Evolutionary conservation across 2,797 vertebrate genomes (phyloP).

Genomic region (Jordanella pulchra): DNA sequence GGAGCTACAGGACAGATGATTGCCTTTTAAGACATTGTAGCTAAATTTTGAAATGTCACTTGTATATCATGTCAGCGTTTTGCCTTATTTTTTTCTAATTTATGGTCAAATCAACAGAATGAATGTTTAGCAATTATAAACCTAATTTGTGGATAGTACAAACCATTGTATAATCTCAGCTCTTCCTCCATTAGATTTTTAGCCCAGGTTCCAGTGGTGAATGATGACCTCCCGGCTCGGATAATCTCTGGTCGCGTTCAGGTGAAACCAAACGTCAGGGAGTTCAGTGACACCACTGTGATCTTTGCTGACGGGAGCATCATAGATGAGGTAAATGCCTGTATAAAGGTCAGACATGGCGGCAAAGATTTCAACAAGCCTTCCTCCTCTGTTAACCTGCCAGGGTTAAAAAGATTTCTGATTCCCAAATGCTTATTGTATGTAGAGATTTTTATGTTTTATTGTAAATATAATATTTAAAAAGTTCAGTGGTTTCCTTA

Average conservation of each 20-base stretch:
- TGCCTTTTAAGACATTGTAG: not conserved
- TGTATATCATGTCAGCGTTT: not conserved
- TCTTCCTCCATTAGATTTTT: constrained; percentile 6
- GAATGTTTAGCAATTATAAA: too few species aligned
- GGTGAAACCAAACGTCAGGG: constrained; percentile 78
- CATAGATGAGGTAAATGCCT: constrained; percentile 68
- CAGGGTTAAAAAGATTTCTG: too few species aligned
- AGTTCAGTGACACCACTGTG: constrained; percentile 77
- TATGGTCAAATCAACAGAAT: too few species aligned
- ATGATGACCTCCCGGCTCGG: constrained; percentile 79
- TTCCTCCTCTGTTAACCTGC: too few species aligned
- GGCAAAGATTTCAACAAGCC: too few species aligned
- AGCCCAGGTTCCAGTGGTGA: constrained; percentile 77
- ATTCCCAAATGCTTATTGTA: too few species aligned
- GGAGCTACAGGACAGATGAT: not conserved
- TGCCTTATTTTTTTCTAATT: not conserved
- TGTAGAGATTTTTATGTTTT: too few species aligned
- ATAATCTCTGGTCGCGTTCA: constrained; percentile 81
- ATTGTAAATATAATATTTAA: too few species aligned
- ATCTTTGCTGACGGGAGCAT: constrained; percentile 73
- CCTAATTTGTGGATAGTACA: too few species aligned
- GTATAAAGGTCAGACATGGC: not conserved
- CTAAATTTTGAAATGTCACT: not conserved
- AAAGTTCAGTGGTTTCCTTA: too few species aligned
- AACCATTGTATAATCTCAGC: too few species aligned